Base-by-base conservation (phyloP, 2,113 vertebrate genomes). In the Mirounga angustirostris region DNA sequence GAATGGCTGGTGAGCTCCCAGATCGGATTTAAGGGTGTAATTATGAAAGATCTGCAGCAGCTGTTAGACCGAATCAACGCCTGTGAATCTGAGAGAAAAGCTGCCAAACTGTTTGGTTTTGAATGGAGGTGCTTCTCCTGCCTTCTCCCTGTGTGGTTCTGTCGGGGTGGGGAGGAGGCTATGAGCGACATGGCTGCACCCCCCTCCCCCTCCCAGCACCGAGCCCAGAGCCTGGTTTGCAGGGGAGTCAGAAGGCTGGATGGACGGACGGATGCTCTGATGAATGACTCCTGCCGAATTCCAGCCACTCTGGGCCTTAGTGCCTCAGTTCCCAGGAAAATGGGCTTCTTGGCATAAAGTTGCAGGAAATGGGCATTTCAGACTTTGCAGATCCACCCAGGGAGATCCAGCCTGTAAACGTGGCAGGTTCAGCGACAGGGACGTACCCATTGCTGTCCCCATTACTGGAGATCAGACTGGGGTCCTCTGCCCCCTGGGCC, bases 21-120 rank as follows among this genome's bases (percentile, higher is more conserved):
- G 94, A 71, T 81, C 4, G 30, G 83, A 63, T 59, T 71, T 28
- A n/a, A 95, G 93, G 94, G 91, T 36, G n/a, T 96, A 30, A 71
- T 95, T 92, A 90, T 58, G 83, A 89, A 58, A n/a, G 50, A 54
- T 24, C 14, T 8, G 87, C 59, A 81, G 1, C 95, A 98, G 93
- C 98, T 97, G 97, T 56, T 30, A 28, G 26, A 46, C 71, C 87
- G 92, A 92, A 94, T 80, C 96, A 81, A 78, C 40, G 40, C 71
- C 93, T 71, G 69, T 5, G n/a, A 95, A 63, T 73, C 74, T 21
- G 94, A 19, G 93, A 82, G 84, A 26, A 28, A 91, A 79, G 95
- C 96, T 97, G 88, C 93, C 63, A 28, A 30, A 58, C 28, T 0
- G 36, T 24, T 63, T 1, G 76, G 33, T 81, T 95, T 76, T 93